Conservation (phyloP, 2,797 vertebrate genomes). For the Clarias pachynema region DNA sequence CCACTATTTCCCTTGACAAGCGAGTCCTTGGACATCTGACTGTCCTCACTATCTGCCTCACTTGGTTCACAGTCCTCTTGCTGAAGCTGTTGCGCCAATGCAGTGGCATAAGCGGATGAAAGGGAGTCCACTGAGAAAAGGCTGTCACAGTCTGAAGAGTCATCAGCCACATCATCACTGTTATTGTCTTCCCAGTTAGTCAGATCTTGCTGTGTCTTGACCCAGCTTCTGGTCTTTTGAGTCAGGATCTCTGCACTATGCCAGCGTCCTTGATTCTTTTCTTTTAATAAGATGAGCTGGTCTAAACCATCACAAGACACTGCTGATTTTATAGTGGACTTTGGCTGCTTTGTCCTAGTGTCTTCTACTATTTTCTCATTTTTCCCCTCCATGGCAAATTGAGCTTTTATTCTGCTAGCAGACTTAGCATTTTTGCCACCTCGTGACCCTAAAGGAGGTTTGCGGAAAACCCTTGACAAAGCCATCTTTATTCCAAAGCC, state of each 20-base stretch:
- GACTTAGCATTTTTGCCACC: slow-evolving; percentile 65
- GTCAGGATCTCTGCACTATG: slow-evolving; percentile 76
- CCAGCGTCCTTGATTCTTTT: slow-evolving; percentile 70
- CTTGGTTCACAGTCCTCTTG: slow-evolving; percentile 74
- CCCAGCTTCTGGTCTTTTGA: slow-evolving; percentile 66
- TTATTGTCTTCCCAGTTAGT: slow-evolving; percentile 66
- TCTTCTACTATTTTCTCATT: slow-evolving; percentile 60
- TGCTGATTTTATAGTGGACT: slow-evolving; percentile 68
- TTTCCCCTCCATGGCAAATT: slow-evolving; percentile 61
- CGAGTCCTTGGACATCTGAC: slow-evolving; percentile 92
- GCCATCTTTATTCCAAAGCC: slow-evolving; percentile 70
- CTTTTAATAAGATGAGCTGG: slow-evolving; percentile 61
- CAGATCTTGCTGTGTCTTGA: slow-evolving; percentile 64
- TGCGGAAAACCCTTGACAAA: slow-evolving; percentile 75
- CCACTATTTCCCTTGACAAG: slow-evolving; percentile 65
- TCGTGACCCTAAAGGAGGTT: slow-evolving; percentile 63
- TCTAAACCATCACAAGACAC: slow-evolving; percentile 81
- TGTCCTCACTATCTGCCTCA: slow-evolving; percentile 86
- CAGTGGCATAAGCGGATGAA: slow-evolving; percentile 79
- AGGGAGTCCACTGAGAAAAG: slow-evolving; percentile 91
- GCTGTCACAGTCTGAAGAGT: slow-evolving; percentile 86
- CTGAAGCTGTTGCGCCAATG: slow-evolving; percentile 73
- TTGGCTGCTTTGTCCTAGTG: slow-evolving; percentile 57
- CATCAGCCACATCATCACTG: slow-evolving; percentile 67
- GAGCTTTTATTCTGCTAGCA: slow-evolving; percentile 60